Percentiles rank a stretch among this genome's conserved stretches.
phyloP scores from a whole-genome alignment of 64 coral and sea anemone species.

The Exaiptasia diaphana region DNA sequence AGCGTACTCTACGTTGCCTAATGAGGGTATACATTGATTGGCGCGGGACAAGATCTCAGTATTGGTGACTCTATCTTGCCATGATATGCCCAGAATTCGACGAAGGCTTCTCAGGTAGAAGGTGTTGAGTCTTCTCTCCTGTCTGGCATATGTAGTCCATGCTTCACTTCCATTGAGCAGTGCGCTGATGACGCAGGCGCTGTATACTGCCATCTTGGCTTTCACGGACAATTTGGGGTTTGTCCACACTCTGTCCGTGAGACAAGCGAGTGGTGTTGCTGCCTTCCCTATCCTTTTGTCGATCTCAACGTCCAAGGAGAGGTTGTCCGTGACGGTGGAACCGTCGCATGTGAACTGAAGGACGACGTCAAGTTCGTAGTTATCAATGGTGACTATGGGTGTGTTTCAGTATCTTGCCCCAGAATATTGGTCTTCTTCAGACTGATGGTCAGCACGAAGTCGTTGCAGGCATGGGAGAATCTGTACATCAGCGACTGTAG shows the following conservation, averaged over 20 bases:
- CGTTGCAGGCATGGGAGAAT: background rate
- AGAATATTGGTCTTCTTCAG: conserved; percentile 24
- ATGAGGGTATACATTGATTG: background rate
- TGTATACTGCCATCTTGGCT: conserved; percentile 12
- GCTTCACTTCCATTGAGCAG: conserved; percentile 10
- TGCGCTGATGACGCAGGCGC: conserved; percentile 7
- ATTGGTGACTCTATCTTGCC: conserved; percentile 25
- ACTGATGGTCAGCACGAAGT: conserved; percentile 4
- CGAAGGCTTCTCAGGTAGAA: background rate
- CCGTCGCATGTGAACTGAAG: conserved; percentile 17
- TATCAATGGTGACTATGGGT: background rate
- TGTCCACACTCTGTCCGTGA: background rate
- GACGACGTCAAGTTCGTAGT: conserved; percentile 1
- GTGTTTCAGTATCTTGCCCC: no score
- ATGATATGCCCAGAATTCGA: background rate
- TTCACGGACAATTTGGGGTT: conserved; percentile 1
- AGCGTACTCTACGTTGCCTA: background rate
- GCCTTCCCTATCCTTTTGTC: conserved; percentile 3
- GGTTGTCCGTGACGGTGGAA: conserved; percentile 14
- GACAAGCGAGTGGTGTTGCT: background rate
- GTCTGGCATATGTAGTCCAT: background rate
- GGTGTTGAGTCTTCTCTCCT: background rate
- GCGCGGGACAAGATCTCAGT: background rate
- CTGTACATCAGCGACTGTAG: background rate
- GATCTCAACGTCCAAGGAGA: conserved; percentile 7